Conservation (phyloP, 2,797 vertebrate species). For the Phylloscopus collybita region DNA sequence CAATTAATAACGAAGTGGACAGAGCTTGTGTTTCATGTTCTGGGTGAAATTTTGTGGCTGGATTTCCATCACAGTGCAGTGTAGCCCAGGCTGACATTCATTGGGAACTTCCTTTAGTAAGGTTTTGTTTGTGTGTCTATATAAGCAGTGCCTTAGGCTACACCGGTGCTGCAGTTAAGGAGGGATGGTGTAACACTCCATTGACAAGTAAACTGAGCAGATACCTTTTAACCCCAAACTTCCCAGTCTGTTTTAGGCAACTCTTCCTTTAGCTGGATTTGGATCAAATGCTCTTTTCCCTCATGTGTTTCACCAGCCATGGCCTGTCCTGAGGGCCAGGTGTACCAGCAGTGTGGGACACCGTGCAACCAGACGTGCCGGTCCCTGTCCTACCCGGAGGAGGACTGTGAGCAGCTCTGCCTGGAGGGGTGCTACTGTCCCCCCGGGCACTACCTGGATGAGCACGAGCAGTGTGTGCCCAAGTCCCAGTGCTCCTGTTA, state of each 20-base stretch:
- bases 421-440: conserved; percentile 95
- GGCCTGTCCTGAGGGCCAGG: conserved; percentile 83
- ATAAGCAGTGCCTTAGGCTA: background rate
- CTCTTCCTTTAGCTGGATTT: background rate
- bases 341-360: conserved; percentile 87
- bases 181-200: background rate
- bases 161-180: background rate
- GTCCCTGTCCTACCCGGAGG: conserved; percentile 86
- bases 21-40: background rate
- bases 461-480: conserved; percentile 85
- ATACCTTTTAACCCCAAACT: background rate
- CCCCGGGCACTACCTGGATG: conserved; percentile 82
- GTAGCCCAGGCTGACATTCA: background rate
- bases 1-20: background rate
- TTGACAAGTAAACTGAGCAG: background rate
- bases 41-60: background rate
- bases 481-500: conserved; percentile 89
- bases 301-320: conserved; percentile 77
- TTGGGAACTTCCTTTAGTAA: background rate
- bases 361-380: conserved; percentile 89
- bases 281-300: background rate
- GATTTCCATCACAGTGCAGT: background rate
- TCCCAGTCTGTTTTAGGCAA: background rate
- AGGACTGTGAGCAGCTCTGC: conserved; percentile 80
- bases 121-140: background rate